Conservation (phyloP, 2,113 vertebrate species). For the Colaptes auratus region DNA sequence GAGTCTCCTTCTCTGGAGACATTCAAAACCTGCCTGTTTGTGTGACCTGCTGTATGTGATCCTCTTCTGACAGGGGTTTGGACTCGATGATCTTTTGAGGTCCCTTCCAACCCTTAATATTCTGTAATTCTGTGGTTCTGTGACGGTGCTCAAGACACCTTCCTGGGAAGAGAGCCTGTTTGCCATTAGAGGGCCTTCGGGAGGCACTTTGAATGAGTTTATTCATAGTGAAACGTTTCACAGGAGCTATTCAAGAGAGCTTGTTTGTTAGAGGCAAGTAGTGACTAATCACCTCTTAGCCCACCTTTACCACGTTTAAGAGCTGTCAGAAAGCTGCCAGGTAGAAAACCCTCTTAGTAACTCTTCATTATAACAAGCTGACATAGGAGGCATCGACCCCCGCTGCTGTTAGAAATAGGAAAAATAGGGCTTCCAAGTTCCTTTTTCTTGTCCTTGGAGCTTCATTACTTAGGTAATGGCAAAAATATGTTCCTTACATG, state of each 20-base stretch:
- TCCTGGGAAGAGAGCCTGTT: not conserved
- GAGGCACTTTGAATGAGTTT: not conserved
- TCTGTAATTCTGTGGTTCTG: not conserved
- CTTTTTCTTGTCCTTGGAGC: slow-evolving; percentile 44
- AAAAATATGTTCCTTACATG: slow-evolving; percentile 26
- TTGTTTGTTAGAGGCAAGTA: slow-evolving; percentile 55
- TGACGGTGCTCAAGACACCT: not conserved
- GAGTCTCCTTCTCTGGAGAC: too few species aligned
- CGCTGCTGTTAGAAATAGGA: slow-evolving; percentile 34
- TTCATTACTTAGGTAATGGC: slow-evolving; percentile 42
- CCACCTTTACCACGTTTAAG: slow-evolving; percentile 51
- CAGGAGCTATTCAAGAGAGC: slow-evolving; percentile 25
- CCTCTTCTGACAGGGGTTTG: too few species aligned
- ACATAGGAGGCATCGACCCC: slow-evolving; percentile 23
- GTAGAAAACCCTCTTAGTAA: slow-evolving; percentile 48
- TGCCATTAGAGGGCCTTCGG: not conserved
- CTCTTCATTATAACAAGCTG: slow-evolving; percentile 41
- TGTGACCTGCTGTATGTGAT: too few species aligned
- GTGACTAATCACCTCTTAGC: slow-evolving; percentile 60
- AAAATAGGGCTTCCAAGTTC: slow-evolving; percentile 45
- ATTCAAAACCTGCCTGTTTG: too few species aligned
- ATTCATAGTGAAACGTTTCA: slow-evolving; percentile 25
- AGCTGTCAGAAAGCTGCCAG: slow-evolving; percentile 46
- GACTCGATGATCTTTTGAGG: too few species aligned
- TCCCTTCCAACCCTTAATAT: too few species aligned